Base-by-base conservation (phyloP, 2,113 vertebrate genomes). In the Benitochromis conjunctus region DNA sequence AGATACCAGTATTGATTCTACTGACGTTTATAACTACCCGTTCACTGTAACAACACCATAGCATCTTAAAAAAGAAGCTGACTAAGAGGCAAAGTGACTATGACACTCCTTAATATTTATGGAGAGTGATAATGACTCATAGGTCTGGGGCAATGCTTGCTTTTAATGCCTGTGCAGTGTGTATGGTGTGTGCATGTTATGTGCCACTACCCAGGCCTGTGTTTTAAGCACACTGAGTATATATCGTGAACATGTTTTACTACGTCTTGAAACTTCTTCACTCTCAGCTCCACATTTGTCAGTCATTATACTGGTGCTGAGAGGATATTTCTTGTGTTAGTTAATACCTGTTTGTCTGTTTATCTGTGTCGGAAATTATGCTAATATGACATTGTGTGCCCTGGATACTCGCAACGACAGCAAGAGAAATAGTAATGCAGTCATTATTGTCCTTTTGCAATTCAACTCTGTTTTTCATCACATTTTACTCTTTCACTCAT, bases 341-440 rank as follows among this genome's bases (percentile, higher is more conserved):
- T 84, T 48, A 77, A 62, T 81, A 31, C 84, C n/a, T 76, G 66
- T 92, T 46, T 83, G 82, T 89, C 16, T 84, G 79, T 92, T 90
- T 86, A 62, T 89, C 78, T 86, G 86, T 90, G 54, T 90, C 57
- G 43, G 31, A 88, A 80, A 85, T 55, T 21, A 85, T 79, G 58
- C 66, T 89, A 79, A 51, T 92, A 81, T 88, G 92, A 96, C 95
- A 94, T 93, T 89, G 93, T 94, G 91, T 92, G 93, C 91, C 93
- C 93, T 93, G 91, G 90, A 95, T 89, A 92, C 91, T 92, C 80
- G 87, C 92, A 94, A 91, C 46, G 19, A 78, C 88, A 88, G 79
- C 83, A 87, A 87, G 69, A 90, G 85, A 86, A 53, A 85, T 57
- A 86, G 69, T 83, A 76, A 91, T 71, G 77, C 83, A 82, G 56